A percentile compares a stretch with the other conserved stretches of the same genome.
phyloP scores from a whole-genome alignment of 2,888 invertebrate genomes.

The Dendrolimus pini region DNA sequence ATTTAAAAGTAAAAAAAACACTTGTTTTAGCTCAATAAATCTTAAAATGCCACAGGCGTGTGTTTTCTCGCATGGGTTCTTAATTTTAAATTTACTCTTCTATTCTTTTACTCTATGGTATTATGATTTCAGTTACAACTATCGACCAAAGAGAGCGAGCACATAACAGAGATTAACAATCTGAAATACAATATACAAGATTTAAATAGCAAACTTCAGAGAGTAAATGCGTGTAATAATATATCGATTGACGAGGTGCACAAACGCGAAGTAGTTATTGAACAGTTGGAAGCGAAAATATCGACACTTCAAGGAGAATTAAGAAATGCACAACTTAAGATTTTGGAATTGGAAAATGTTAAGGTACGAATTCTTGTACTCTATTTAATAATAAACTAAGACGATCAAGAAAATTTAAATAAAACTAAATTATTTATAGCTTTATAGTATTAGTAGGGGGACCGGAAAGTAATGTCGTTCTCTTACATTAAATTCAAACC shows the following conservation, averaged over 20 bases:
- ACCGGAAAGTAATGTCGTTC: no score
- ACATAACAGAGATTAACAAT: conserved; percentile 24
- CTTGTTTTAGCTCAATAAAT: no score
- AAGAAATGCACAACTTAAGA: conserved; percentile 61
- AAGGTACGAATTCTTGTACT: conserved; percentile 29
- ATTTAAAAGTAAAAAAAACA: no score
- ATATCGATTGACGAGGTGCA: conserved; percentile 33
- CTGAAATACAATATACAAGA: conserved; percentile 35
- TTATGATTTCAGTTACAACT: conserved; percentile 33
- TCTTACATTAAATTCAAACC: no score
- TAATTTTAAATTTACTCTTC: no score
- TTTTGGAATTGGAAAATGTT: conserved; percentile 58
- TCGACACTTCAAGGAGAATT: conserved; percentile 41
- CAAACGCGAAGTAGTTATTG: conserved; percentile 35
- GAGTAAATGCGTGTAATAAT: conserved; percentile 11
- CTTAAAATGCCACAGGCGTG: no score
- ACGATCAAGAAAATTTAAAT: no score
- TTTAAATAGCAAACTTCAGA: conserved; percentile 30
- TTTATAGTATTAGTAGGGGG: no score
- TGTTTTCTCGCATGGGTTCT: no score
- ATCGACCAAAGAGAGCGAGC: conserved; percentile 34
- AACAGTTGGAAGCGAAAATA: conserved; percentile 45
- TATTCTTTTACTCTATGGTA: no score
- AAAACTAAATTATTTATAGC: neutral
- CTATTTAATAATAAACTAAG: neutral